phyloP scores from a whole-genome alignment of 2,888 invertebrate genomes.

The Apamea epomidion region DNA sequence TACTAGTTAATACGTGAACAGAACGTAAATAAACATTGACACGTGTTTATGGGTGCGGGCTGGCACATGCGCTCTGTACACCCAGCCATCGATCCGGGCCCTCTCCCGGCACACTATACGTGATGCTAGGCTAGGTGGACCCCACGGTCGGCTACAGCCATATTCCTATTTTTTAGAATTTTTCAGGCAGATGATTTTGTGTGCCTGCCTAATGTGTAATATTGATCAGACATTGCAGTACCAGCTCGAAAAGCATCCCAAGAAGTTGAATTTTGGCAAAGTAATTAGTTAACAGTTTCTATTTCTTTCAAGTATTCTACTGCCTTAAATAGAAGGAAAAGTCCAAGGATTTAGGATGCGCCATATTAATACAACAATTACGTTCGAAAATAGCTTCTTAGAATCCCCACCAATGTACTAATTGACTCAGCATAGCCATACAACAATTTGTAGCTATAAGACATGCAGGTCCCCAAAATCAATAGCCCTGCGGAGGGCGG shows the following conservation, averaged over 20 bases:
- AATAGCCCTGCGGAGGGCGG: constrained; percentile 61
- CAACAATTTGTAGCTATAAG: constrained; percentile 45
- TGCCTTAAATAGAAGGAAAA: not conserved
- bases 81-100: constrained; percentile 75
- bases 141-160: constrained; percentile 22
- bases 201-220: not conserved
- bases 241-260: not conserved
- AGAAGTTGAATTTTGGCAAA: not conserved
- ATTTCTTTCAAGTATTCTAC: not conserved
- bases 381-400: not conserved
- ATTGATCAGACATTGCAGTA: not conserved
- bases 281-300: not conserved
- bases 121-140: constrained; percentile 64
- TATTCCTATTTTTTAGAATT: constrained; percentile 20
- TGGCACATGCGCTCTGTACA: constrained; percentile 78
- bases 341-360: not conserved
- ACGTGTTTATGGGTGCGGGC: constrained; percentile 85
- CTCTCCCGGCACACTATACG: constrained; percentile 75
- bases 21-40: constrained; percentile 90
- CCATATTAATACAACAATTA: not conserved
- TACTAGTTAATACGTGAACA: constrained; percentile 77
- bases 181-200: not conserved
- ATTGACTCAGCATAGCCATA: constrained; percentile 32
- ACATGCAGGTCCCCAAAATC: constrained; percentile 65
- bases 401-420: not conserved